Evolutionary conservation across 2,888 invertebrate genomes (phyloP), one percentile per base, ranked within the genome.

Genomic region (Pristionchus fissidentatus): DNA sequence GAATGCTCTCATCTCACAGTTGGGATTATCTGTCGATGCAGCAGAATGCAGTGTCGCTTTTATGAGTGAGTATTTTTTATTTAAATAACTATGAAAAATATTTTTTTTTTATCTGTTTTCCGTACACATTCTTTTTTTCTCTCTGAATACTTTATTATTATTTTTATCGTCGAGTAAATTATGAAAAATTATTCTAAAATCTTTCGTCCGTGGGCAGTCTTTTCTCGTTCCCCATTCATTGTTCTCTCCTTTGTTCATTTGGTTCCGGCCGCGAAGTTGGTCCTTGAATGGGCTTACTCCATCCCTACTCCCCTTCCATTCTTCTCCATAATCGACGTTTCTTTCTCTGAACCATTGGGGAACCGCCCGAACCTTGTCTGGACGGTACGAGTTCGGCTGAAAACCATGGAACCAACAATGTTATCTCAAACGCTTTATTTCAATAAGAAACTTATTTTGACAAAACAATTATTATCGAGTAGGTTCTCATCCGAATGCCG

Each of bases 21-120:
- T 90, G 80, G 90, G 90, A 29, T 83, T 90, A 52, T 85, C 88
- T 19, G 84, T 90, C 49, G 89, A 89, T 70, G 86, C 90, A 22
- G 88, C 89, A 35, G 88, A 90, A 77, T 86, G 87, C 57, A 87
- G 86, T 55, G 88, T 90, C 35, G 89, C 89, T 41, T 85, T 90
- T n/a, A 87, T 90, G 77, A 88, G 90, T 90, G 77, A 90, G 90
- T 90, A 80, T 35, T 49, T 84, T 77, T 26, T 49, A 49, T 49
- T 49, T 15, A 32, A 4, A 57, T 84, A 15, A 78, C 13, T 38
- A 55, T 55, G 29, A 32, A 46, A 32, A 19, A 22, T 29, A 55
- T 22, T 1, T 79, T 26, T 15, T 73, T 32, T 13, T 10, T 41
- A 73, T 62, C 13, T 15, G 10, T 62, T 62, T 29, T 10, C 8